Evolutionary conservation across 1,140 invertebrate species (phyloP).

Genomic region (Drosophila pruinosa): DNA sequence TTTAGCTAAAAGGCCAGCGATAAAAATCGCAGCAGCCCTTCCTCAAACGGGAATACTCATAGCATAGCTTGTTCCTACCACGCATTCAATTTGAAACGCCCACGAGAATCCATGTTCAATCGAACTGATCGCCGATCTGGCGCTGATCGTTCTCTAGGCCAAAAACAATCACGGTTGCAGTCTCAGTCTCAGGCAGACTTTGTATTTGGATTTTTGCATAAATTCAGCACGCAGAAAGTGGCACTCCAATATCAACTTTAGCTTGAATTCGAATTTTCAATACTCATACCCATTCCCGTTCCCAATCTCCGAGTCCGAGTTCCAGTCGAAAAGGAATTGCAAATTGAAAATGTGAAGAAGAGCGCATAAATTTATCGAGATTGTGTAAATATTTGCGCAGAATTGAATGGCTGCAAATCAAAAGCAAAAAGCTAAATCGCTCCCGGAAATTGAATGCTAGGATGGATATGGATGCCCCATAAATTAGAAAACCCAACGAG

Average conservation of each 20-base stretch:
- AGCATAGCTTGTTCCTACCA: constrained; percentile 14
- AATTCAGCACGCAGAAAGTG: constrained; percentile 53
- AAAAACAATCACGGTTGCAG: constrained; percentile 70
- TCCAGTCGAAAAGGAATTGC: constrained; percentile 57
- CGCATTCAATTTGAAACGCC: constrained; percentile 74
- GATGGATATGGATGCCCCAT: constrained; percentile 2
- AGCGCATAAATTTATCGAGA: constrained; percentile 78
- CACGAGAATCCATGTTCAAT: constrained; percentile 47
- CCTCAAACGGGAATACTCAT: background rate
- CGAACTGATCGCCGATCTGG: constrained; percentile 21
- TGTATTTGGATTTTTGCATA: constrained; percentile 62
- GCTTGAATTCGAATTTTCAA: background rate
- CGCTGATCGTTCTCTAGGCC: constrained; percentile 66
- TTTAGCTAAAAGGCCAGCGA: constrained; percentile 70
- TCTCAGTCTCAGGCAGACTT: constrained; percentile 47
- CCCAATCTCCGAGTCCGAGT: background rate
- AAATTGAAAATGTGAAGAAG: constrained; percentile 81
- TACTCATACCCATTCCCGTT: background rate
- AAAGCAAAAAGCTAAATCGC: constrained; percentile 16
- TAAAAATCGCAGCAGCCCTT: constrained; percentile 70
- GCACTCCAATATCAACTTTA: no score
- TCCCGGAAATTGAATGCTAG: constrained; percentile 42
- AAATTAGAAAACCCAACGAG: constrained; percentile 23
- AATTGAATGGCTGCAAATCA: constrained; percentile 45
- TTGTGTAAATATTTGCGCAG: constrained; percentile 79